phyloP scores from a whole-genome alignment of 2,797 vertebrate genomes.

The Carapus acus region DNA sequence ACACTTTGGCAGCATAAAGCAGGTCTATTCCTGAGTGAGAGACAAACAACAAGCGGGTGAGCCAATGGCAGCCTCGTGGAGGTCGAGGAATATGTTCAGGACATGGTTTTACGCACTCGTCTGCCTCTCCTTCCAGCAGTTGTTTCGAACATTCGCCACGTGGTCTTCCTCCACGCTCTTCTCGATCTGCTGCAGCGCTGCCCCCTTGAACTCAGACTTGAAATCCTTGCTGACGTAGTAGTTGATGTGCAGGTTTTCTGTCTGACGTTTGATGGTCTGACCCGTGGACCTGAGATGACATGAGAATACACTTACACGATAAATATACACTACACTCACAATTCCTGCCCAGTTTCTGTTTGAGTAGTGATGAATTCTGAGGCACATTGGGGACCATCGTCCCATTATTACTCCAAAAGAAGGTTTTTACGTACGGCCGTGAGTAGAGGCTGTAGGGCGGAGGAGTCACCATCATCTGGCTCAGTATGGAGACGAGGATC shows the following conservation, averaged over 20 bases:
- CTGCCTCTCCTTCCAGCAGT: constrained; percentile 97
- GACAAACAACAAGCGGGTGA: too few relatives aligned
- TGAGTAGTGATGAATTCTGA: too few relatives aligned
- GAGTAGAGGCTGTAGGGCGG: constrained; percentile 94
- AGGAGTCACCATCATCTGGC: constrained; percentile 96
- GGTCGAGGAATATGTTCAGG: neutral
- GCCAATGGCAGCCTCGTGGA: neutral
- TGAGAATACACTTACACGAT: too few relatives aligned
- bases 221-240: constrained; percentile 96
- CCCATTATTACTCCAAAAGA: too few relatives aligned
- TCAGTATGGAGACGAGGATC: constrained; percentile 93
- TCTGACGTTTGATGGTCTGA: constrained; percentile 89
- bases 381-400: too few relatives aligned
- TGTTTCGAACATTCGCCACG: constrained; percentile 91
- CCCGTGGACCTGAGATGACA: constrained; percentile 79
- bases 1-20: constrained; percentile 92
- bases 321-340: too few relatives aligned
- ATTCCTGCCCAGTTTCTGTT: too few relatives aligned
- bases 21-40: constrained; percentile 84
- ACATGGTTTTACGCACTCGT: constrained; percentile 79
- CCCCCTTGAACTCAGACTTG: constrained; percentile 89
- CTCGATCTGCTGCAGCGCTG: constrained; percentile 88
- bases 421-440: constrained; percentile 77
- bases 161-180: constrained; percentile 98
- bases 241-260: constrained; percentile 85